phyloP scores from a whole-genome alignment of 2,113 vertebrate species.

The Mohoua ochrocephala region DNA sequence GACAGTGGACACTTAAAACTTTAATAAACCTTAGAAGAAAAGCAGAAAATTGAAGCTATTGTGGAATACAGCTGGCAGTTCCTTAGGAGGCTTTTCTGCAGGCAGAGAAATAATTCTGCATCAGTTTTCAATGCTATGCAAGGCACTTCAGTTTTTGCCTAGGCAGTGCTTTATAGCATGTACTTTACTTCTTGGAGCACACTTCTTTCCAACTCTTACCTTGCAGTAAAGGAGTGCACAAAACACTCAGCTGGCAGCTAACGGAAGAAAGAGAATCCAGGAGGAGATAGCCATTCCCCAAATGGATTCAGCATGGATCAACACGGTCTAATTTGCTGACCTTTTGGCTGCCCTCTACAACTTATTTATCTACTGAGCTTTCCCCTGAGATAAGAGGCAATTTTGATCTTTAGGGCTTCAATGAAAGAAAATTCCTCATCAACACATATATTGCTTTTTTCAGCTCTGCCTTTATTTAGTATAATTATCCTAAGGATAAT shows the following conservation, averaged over 20 bases:
- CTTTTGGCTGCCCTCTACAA: background rate
- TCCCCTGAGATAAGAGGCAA: background rate
- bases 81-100: background rate
- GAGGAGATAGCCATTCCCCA: background rate
- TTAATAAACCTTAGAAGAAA: background rate
- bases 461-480: background rate
- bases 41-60: background rate
- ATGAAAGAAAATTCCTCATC: background rate
- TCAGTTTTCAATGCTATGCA: background rate
- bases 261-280: background rate
- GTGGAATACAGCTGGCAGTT: background rate
- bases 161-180: background rate
- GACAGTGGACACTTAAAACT: background rate
- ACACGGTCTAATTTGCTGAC: background rate
- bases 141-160: background rate
- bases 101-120: background rate
- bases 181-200: background rate
- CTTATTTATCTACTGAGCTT: background rate
- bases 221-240: background rate
- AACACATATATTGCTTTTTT: background rate
- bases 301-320: background rate
- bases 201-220: background rate
- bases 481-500: background rate
- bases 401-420: background rate
- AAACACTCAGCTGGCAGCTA: background rate